Conservation (phyloP, 2,797 vertebrate species). For the Danio tinwini region DNA sequence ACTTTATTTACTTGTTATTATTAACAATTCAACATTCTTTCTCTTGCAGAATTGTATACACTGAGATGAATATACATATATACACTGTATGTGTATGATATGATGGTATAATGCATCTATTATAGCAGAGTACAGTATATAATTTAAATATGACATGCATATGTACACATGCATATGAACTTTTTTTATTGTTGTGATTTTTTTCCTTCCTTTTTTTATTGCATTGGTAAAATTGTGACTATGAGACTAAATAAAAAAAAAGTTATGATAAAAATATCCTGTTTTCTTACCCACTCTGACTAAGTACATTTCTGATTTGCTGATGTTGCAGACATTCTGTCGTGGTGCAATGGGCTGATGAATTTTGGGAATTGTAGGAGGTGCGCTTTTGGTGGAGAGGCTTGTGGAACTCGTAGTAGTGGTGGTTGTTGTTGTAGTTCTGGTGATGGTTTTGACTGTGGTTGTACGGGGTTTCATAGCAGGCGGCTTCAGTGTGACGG, state of each 20-base stretch:
- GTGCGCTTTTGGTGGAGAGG: constrained; percentile 67
- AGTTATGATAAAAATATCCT: background rate
- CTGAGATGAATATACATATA: too few species aligned
- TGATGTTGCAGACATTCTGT: constrained; percentile 89
- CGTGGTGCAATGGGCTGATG: constrained; percentile 77
- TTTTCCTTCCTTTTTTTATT: too few species aligned
- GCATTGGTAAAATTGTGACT: too few species aligned
- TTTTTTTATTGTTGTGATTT: too few species aligned
- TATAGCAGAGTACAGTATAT: too few species aligned
- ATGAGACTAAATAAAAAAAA: background rate
- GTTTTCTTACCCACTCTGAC: constrained; percentile 87
- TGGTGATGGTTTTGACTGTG: constrained; percentile 49
- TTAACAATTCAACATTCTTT: too few species aligned
- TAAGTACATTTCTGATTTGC: constrained; percentile 86
- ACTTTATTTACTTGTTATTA: too few species aligned
- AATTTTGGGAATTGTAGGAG: constrained; percentile 71
- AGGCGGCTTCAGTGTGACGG: constrained; percentile 25
- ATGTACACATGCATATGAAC: too few species aligned
- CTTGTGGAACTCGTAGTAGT: constrained; percentile 61
- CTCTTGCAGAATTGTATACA: too few species aligned
- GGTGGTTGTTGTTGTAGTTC: constrained; percentile 51
- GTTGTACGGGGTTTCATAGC: constrained; percentile 44
- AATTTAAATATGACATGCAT: too few species aligned
- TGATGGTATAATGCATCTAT: too few species aligned
- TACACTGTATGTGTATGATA: too few species aligned